These are phyloP conservation scores for Edolisoma coerulescens DNA, from an alignment of 2,113 vertebrate species.

Conservation along the genomic window DNA sequence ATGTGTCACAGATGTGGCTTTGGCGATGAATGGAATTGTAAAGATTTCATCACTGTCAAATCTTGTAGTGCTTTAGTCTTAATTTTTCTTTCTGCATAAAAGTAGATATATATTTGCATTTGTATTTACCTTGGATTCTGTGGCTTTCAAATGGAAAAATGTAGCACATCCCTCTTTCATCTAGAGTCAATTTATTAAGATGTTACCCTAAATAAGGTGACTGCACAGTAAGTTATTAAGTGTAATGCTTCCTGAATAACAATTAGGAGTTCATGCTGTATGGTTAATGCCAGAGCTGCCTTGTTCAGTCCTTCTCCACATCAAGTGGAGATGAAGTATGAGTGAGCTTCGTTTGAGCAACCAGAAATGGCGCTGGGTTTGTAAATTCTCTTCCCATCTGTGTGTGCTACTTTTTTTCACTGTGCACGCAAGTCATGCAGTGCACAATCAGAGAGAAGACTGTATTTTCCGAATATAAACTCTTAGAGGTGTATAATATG, in stretches of 20 bases:
- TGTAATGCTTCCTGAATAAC: neutral
- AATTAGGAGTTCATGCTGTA: neutral
- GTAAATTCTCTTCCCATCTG: neutral
- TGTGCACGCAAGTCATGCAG: fast-evolving
- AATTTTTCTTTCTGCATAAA: fast-evolving
- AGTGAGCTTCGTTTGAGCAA: neutral
- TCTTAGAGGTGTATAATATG: neutral
- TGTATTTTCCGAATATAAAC: neutral
- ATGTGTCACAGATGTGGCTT: neutral
- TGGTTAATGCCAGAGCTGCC: neutral
- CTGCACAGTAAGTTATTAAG: neutral
- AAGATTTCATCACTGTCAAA: fast-evolving
- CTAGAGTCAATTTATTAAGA: neutral
- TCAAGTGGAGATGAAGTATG: neutral
- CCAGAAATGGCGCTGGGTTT: neutral
- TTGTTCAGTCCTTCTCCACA: neutral
- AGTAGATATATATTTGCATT: fast-evolving
- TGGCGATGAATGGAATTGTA: neutral
- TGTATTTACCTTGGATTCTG: neutral
- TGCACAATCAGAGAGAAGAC: neutral
- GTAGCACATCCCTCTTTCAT: neutral
- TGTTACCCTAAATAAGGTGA: neutral
- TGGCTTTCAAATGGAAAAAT: neutral
- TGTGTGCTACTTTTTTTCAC: fast-evolving
- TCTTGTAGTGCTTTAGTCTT: too few species aligned